phyloP scores from a whole-genome alignment of 1,140 invertebrate genomes.

The Drosophila nasuta region DNA sequence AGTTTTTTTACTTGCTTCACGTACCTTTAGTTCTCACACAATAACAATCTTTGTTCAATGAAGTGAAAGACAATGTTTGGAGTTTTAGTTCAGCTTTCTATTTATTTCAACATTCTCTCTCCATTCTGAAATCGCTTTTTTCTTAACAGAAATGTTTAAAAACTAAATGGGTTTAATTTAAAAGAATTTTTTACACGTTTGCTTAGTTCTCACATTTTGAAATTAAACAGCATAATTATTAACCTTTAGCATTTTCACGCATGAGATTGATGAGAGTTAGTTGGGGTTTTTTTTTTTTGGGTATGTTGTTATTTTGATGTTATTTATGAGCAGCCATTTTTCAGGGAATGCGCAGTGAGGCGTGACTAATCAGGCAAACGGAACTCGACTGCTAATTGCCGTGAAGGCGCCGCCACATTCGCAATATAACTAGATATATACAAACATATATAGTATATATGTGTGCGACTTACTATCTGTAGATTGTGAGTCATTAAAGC shows the following conservation, averaged over 20 bases:
- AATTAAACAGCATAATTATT: conserved; percentile 76
- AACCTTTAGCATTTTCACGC: conserved; percentile 82
- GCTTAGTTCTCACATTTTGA: conserved; percentile 29
- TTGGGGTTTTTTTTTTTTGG: background rate
- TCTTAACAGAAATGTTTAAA: conserved; percentile 31
- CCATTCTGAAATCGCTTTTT: background rate
- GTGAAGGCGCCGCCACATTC: conserved; percentile 70
- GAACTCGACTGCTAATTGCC: conserved; percentile 75
- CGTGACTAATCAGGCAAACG: conserved; percentile 75
- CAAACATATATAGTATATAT: background rate
- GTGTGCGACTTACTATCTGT: background rate
- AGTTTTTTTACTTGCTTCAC: too few species aligned
- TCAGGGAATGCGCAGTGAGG: conserved; percentile 70
- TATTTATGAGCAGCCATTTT: conserved; percentile 78
- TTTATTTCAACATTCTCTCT: background rate
- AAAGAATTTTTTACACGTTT: conserved; percentile 59
- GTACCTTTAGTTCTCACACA: too few species aligned
- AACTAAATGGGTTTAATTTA: conserved; percentile 56
- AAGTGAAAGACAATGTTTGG: too few species aligned
- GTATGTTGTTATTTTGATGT: conserved; percentile 44
- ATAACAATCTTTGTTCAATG: too few species aligned
- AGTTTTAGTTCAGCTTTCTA: conserved; percentile 4
- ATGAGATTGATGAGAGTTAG: conserved; percentile 53
- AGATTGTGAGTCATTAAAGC: conserved; percentile 46
- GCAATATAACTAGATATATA: conserved; percentile 7